Conservation (phyloP, 2,888 invertebrate species). For the Caenorhabditis virilis region DNA sequence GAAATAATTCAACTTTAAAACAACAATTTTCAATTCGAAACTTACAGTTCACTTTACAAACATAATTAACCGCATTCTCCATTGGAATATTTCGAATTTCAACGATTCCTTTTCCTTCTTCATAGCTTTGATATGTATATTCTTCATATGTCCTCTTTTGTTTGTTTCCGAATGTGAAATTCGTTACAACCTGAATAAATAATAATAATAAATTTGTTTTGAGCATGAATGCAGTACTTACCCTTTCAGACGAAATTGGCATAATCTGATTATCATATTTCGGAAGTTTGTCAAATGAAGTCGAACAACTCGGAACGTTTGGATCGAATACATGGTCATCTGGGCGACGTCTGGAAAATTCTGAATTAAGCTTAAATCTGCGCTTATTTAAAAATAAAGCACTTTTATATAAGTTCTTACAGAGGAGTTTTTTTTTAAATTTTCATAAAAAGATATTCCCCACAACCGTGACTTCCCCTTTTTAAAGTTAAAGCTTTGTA, state of each 20-base stretch:
- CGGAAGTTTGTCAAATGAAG: background rate
- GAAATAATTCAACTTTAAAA: conserved; percentile 3
- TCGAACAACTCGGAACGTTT: background rate
- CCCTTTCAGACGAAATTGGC: background rate
- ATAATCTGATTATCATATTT: background rate
- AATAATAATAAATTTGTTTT: background rate
- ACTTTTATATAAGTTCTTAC: background rate
- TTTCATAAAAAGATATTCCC: no score
- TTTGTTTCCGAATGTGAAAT: background rate
- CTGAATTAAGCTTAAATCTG: background rate
- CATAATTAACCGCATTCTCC: conserved; percentile 14
- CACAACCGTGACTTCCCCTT: no score
- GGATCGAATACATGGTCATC: background rate
- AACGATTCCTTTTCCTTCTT: conserved; percentile 20
- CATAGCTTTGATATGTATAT: conserved; percentile 22
- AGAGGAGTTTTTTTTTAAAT: background rate
- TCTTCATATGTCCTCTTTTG: conserved; percentile 8
- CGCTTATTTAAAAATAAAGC: background rate
- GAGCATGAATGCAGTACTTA: background rate
- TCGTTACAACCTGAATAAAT: background rate
- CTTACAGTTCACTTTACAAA: conserved; percentile 21
- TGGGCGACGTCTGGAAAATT: background rate
- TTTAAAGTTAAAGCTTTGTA: background rate
- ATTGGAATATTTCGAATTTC: conserved; percentile 10
- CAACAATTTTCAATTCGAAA: background rate